These are phyloP conservation scores for Synanceia verrucosa DNA, from an alignment of 2,797 vertebrate species.

Conservation along the genomic window DNA sequence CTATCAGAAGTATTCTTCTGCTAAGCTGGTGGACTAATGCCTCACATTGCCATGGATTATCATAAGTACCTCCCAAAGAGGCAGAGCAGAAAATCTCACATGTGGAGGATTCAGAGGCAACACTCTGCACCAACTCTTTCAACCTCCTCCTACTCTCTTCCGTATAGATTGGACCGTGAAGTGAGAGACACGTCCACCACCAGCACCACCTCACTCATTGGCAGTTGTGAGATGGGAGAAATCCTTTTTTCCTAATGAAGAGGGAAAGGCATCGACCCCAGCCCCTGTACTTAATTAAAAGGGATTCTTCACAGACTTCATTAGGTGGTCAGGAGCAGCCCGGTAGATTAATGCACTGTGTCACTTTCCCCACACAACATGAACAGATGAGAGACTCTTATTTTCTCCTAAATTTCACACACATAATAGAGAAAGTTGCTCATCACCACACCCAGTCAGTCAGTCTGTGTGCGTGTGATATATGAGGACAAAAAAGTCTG, in stretches of 20 bases:
- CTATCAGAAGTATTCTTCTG: conserved; percentile 51
- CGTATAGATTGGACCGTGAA: conserved; percentile 63
- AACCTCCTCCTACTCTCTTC: conserved; percentile 47
- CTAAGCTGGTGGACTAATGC: conserved; percentile 65
- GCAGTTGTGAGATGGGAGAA: conserved; percentile 67
- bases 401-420: conserved; percentile 42
- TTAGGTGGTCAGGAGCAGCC: conserved; percentile 77
- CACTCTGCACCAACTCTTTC: conserved; percentile 61
- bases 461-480: neutral
- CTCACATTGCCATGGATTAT: conserved; percentile 72
- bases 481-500: conserved; percentile 21
- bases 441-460: conserved; percentile 34
- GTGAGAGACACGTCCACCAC: conserved; percentile 63
- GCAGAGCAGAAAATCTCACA: conserved; percentile 61
- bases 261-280: conserved; percentile 79
- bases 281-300: conserved; percentile 84
- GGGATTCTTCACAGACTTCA: conserved; percentile 85
- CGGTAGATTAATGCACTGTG: conserved; percentile 80
- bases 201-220: conserved; percentile 68
- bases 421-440: conserved; percentile 38
- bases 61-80: conserved; percentile 66
- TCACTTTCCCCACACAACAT: conserved; percentile 76
- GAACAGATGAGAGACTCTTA: conserved; percentile 69
- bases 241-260: conserved; percentile 80
- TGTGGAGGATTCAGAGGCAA: conserved; percentile 50